Evolutionary conservation across 2,113 vertebrate genomes (phyloP).

Genomic region (Mustela lutreola): DNA sequence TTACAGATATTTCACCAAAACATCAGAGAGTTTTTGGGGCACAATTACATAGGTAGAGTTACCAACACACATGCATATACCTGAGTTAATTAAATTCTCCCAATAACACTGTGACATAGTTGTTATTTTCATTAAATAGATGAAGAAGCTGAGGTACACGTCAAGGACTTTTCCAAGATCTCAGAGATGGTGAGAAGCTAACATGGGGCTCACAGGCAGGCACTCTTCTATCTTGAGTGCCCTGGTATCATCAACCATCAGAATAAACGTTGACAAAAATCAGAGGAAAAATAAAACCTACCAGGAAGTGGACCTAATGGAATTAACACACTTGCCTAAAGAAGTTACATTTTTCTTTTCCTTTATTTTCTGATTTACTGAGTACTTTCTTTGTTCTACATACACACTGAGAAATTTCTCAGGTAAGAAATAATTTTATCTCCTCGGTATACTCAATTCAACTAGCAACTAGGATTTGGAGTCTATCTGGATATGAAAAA

Average conservation of each 20-base stretch:
- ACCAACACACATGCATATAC: background rate
- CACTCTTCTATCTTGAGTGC: fast-evolving
- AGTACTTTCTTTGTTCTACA: background rate
- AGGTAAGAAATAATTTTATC: background rate
- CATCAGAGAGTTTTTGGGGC: background rate
- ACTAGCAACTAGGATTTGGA: background rate
- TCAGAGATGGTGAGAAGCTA: background rate
- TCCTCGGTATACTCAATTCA: background rate
- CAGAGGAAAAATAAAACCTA: background rate
- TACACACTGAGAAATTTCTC: background rate
- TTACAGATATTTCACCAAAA: slow-evolving; percentile 1
- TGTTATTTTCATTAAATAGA: slow-evolving; percentile 4
- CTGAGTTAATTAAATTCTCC: background rate
- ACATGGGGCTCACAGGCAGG: background rate
- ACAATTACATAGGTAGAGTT: background rate
- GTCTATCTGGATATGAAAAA: background rate
- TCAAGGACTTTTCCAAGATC: background rate
- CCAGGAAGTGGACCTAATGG: background rate
- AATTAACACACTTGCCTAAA: background rate
- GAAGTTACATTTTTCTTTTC: slow-evolving; percentile 6
- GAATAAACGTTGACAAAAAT: background rate
- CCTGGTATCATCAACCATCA: background rate
- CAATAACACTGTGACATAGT: background rate
- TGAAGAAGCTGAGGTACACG: background rate
- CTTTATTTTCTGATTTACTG: background rate